A percentile compares a stretch with the other conserved stretches of the same genome.
phyloP scores from a whole-genome alignment of 2,888 invertebrate species.

The Eurytoma adleriae region DNA sequence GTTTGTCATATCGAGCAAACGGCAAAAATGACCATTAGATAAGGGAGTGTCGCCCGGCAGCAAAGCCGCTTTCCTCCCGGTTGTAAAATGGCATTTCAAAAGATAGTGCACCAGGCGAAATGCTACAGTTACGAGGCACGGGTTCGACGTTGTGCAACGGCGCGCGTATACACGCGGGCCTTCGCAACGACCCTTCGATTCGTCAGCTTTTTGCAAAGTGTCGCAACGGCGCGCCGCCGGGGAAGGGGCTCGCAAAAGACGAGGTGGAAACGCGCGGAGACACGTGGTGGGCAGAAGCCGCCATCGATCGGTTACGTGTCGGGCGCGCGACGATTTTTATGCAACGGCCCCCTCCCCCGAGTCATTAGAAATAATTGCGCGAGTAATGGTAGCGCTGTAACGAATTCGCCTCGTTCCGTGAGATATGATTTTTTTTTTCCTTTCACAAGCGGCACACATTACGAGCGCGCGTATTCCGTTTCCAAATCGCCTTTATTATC shows the following conservation, averaged over 20 bases:
- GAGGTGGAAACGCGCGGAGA: too few species aligned
- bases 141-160: background rate
- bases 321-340: background rate
- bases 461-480: background rate
- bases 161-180: background rate
- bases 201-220: too few species aligned
- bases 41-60: background rate
- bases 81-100: conserved; percentile 5
- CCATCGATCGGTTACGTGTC: too few species aligned
- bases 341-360: background rate
- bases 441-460: too few species aligned
- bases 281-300: too few species aligned
- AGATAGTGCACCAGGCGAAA: conserved; percentile 33
- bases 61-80: background rate
- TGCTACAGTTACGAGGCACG: background rate
- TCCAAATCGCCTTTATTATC: background rate
- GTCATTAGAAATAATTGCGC: background rate
- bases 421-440: too few species aligned
- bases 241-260: too few species aligned
- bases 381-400: too few species aligned
- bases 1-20: too few species aligned
- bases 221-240: too few species aligned
- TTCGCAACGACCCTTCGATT: background rate
- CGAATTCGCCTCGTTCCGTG: too few species aligned
- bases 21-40: too few species aligned